Evolutionary conservation across 2,113 vertebrate species (phyloP), one percentile per base, ranked within the genome.

Genomic region (Ictalurus punctatus): DNA sequence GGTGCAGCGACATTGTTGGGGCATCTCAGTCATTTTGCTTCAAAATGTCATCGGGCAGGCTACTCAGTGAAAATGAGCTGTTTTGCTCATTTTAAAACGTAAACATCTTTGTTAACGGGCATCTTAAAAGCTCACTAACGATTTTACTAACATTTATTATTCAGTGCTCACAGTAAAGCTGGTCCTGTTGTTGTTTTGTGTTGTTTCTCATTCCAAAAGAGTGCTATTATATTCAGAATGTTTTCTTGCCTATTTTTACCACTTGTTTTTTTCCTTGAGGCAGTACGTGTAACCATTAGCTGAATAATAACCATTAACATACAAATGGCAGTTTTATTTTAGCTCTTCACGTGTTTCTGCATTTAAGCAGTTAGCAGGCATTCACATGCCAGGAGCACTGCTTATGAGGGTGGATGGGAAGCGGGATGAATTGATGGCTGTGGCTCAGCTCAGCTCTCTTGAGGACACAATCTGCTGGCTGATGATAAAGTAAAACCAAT

Each of bases 301-400:
- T 30, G 74, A 65, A 87, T 87, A 81, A 89, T 84, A 27, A 73
- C 58, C 56, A 87, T 89, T 91, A 84, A 86, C 71, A 89, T 89
- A 52, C n/a, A 81, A 82, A 87, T 84, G n/a, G 6, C 34, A 30
- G 61, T n/a, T 81, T 73, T 71, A 27, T 56, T 67, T 61, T 37
- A 44, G n/a, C 73, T 14, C 25, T 71, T 61, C 30, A 19, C 59
- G 48, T 84, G 88, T 69, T 58, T 79, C 16, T 87, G 73, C 52
- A 80, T 81, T 71, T n/a, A 80, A 73, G 65, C 44, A 48, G 78
- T 30, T 86, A 79, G 84, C 63, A 85, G 69, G 71, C 9, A 54
- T 84, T 79, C 13, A 27, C 54, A 48, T 89, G 84, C 80, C 52
- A 81, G 21, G 21, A 87, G 82, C 74, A 56, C 63, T 37, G 21